Evolutionary conservation across 2,797 vertebrate genomes (phyloP).

Genomic region (Pelobates cultripes): DNA sequence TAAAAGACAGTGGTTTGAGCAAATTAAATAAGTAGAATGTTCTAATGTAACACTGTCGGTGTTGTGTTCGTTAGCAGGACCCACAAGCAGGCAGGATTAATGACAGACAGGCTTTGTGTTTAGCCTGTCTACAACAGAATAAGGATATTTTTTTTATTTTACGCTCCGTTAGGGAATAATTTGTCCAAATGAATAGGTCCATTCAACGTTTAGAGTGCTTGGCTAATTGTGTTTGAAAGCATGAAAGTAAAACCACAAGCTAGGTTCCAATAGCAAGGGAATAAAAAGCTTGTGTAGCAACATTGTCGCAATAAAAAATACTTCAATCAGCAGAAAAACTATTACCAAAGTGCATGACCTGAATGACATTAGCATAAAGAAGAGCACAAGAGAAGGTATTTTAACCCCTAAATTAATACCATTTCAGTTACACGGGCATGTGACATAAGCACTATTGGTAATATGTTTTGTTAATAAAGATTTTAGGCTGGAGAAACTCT

Average conservation of each 20-base stretch:
- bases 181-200: conserved; percentile 75
- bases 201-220: conserved; percentile 71
- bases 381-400: too few relatives aligned
- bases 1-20: conserved; percentile 52
- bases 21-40: conserved; percentile 39
- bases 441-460: too few relatives aligned
- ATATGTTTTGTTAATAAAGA: too few relatives aligned
- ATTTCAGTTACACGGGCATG: too few relatives aligned
- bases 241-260: conserved; percentile 69
- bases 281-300: conserved; percentile 61
- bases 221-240: conserved; percentile 73
- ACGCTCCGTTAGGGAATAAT: conserved; percentile 66
- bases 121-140: conserved; percentile 55
- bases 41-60: conserved; percentile 50
- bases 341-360: conserved; percentile 12
- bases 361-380: conserved; percentile 8
- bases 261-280: conserved; percentile 60
- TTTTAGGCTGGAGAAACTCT: too few relatives aligned
- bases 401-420: too few relatives aligned
- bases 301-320: conserved; percentile 57
- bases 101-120: conserved; percentile 68
- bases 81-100: conserved; percentile 57
- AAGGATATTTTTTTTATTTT: conserved; percentile 55
- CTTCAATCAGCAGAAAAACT: conserved; percentile 3
- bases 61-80: conserved; percentile 42